phyloP scores from a whole-genome alignment of 1,140 invertebrate genomes.

The Leptinotarsa defecta region DNA sequence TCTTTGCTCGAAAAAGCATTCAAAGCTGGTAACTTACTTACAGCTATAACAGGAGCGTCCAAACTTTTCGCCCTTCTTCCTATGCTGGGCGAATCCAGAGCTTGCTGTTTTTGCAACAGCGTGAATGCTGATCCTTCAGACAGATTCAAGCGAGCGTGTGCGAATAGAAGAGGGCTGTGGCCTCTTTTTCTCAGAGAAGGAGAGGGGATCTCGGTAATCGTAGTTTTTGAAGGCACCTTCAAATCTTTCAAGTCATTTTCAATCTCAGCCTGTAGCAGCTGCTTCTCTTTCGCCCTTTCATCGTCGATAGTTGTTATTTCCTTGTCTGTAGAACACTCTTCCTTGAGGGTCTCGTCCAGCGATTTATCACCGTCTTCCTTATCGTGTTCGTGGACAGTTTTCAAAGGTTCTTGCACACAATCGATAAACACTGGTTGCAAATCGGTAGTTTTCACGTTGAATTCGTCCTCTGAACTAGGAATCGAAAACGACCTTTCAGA shows the following conservation, averaged over 20 bases:
- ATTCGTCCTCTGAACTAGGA: conserved; percentile 71
- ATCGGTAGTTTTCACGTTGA: conserved; percentile 52
- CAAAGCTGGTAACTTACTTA: conserved; percentile 77
- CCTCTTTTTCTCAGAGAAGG: conserved; percentile 67
- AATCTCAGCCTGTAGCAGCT: conserved; percentile 50
- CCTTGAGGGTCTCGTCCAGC: conserved; percentile 56
- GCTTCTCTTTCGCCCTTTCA: conserved; percentile 51
- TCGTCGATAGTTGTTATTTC: conserved; percentile 55
- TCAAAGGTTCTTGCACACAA: conserved; percentile 33
- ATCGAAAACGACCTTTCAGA: conserved; percentile 72
- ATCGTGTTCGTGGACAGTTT: conserved; percentile 49
- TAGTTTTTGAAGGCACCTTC: conserved; percentile 53
- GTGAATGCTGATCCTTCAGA: conserved; percentile 79
- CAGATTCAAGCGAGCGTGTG: conserved; percentile 74
- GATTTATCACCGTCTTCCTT: conserved; percentile 50
- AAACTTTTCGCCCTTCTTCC: conserved; percentile 79
- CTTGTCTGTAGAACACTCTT: conserved; percentile 62
- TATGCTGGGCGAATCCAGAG: conserved; percentile 72
- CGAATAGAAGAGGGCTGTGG: conserved; percentile 77
- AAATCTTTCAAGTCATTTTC: conserved; percentile 53
- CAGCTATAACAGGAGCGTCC: conserved; percentile 78
- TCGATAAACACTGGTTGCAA: conserved; percentile 50
- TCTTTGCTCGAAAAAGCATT: conserved; percentile 87
- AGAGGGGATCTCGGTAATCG: conserved; percentile 57
- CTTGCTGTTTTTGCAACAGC: conserved; percentile 73